Base-by-base conservation (phyloP, 2,797 vertebrate species). In the Acropternis orthonyx region DNA sequence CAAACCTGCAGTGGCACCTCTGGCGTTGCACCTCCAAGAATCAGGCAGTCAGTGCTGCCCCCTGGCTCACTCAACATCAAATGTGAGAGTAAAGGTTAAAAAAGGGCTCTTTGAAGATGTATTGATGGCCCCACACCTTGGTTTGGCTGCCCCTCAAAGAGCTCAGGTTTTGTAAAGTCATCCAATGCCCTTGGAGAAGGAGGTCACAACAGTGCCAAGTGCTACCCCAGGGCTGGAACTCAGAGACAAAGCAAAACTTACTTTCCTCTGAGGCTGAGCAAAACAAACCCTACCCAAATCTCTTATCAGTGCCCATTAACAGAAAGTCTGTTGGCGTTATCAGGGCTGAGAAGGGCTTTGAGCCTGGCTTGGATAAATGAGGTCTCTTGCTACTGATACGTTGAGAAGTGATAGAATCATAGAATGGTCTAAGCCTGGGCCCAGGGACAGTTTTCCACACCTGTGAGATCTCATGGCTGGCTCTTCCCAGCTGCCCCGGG, bases 281-380 rank as follows among this genome's bases (percentile, higher is more conserved):
- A 84, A 59, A 67, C 87, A 48, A 23, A 19, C 52, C 30, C 74
- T 32, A 58, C 17, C 54, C 73, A 81, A 82, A 89, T 69, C 75
- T 80, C 78, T 78, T 95, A 88, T 92, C 93, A 28, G 66, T 11
- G 62, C 30, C 58, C 37, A 81, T 75, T 51, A 86, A 62, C 77
- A 88, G 82, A 89, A 79, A 78, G 73, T 68, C 82, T 80, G 89
- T 91, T 97, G 63, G 73, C 18, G 71, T 96, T 93, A 95, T 95
- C 89, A 81, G 71, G 59, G 49, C 54, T n/a, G 71, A 91, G 89
- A 63, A 77, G 41, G 63, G 41, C 78, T 87, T 28, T 61, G 67
- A 54, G 72, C 61, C 56, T 49, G 24, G 39, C 74, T 83, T 19
- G 81, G 89, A 89, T 92, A 83, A 92, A 83, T 7, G 58, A 71